phyloP scores from a whole-genome alignment of 2,113 vertebrate species.

The Gulo gulo region DNA sequence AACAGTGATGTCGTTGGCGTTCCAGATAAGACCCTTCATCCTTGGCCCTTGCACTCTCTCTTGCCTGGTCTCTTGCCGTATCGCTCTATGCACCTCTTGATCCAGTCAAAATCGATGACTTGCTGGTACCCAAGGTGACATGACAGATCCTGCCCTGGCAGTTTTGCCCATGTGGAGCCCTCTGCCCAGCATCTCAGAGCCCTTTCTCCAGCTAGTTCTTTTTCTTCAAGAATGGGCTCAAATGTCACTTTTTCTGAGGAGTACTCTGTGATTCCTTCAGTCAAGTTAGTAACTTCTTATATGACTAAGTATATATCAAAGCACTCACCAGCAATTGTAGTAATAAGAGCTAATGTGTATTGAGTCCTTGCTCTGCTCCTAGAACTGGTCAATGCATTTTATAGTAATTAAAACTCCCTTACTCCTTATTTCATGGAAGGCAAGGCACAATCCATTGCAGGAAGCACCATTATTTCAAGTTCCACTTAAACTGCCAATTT shows the following conservation, averaged over 20 bases:
- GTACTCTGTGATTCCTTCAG: not conserved
- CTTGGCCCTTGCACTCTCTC: not conserved
- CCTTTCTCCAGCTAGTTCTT: not conserved
- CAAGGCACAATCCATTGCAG: not conserved
- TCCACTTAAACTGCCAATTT: slow-evolving; percentile 31
- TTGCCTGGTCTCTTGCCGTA: not conserved
- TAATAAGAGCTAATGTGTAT: not conserved
- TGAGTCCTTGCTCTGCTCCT: not conserved
- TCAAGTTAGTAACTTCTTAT: not conserved
- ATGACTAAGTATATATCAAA: not conserved
- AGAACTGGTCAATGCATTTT: not conserved
- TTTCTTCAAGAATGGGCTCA: slow-evolving; percentile 25
- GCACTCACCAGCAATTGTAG: not conserved
- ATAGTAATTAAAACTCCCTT: slow-evolving; percentile 23
- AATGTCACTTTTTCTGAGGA: not conserved
- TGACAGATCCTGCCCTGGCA: not conserved
- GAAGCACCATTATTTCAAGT: slow-evolving; percentile 11
- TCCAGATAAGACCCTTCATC: not conserved
- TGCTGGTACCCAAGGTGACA: not conserved
- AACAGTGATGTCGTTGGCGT: not conserved
- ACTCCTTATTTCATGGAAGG: not conserved
- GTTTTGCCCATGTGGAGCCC: not conserved
- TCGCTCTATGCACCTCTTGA: not conserved
- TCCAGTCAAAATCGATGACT: not conserved
- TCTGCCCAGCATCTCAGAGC: not conserved